These are phyloP conservation scores for Lutraria rhynchaena DNA, from an alignment of 1,140 invertebrate species.

Conservation along the genomic window DNA sequence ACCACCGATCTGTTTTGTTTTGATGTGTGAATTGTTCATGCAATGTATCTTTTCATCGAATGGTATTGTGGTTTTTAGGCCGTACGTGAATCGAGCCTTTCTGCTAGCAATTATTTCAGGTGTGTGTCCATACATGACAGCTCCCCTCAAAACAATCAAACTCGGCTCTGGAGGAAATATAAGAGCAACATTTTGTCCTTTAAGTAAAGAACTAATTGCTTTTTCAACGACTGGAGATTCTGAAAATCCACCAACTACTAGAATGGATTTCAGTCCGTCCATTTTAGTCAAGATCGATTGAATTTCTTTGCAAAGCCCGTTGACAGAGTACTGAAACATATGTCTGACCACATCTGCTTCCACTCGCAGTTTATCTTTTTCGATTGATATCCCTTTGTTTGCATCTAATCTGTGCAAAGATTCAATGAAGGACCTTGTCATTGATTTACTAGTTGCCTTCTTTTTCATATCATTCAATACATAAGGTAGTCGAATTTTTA, in stretches of 20 bases:
- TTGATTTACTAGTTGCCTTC: background rate
- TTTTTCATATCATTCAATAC: conserved; percentile 15
- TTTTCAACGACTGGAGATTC: conserved; percentile 47
- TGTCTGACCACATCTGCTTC: background rate
- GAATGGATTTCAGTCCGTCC: conserved; percentile 8
- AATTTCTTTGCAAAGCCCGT: conserved; percentile 23
- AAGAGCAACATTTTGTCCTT: background rate
- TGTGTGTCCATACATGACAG: conserved; percentile 13
- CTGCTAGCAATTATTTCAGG: conserved; percentile 15
- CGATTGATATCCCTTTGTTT: background rate
- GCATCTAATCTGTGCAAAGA: background rate
- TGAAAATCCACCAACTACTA: conserved; percentile 54
- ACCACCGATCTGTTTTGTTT: background rate
- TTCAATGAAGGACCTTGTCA: background rate
- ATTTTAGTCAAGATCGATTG: conserved; percentile 1
- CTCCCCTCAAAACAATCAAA: conserved; percentile 14
- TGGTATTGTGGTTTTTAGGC: background rate
- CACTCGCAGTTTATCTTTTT: conserved; percentile 34
- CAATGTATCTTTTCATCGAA: conserved; percentile 15
- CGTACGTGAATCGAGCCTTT: conserved; percentile 13
- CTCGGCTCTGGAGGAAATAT: conserved; percentile 8
- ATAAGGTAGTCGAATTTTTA: conserved; percentile 22
- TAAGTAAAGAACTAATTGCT: background rate
- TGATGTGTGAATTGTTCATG: background rate
- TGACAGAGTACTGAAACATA: conserved; percentile 28